Evolutionary conservation across 2,113 vertebrate genomes (phyloP), one percentile per base, ranked within the genome.

Genomic region (Aramus guarauna): DNA sequence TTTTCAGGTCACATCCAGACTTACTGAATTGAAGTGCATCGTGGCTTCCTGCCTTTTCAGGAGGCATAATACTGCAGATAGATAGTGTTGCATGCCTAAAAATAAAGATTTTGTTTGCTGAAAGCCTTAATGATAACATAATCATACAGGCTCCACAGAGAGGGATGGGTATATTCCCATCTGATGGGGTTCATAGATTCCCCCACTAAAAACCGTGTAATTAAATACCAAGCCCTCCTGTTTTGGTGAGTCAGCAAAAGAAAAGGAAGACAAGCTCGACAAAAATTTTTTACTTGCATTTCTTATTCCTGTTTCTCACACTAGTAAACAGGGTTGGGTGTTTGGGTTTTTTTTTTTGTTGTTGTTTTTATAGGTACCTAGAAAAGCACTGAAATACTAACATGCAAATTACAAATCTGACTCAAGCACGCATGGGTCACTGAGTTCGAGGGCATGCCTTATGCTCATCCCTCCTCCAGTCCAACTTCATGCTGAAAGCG

Each of bases 241-340:
- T 87, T 96, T 58, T 55, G 74, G 60, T 84, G 74, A 97, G 67
- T 94, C 93, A 96, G 88, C 83, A 94, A 84, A 94, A 85, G 58
- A 56, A 80, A 87, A 85, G 71, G 77, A 88, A 88, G 50, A 81
- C 2, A 1, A 88, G 22, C 52, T 39, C 71, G 59, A 77, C 26
- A 59, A 45, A 85, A 93, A 85, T 27, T 53, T 53, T 58, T n/a
- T 87, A 37, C 37, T 64, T 77, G 32, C 56, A 29, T 71, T 94
- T 88, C 62, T 94, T 68, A 74, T 68, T 95, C 62, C 72, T 68
- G 26, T 82, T 75, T 85, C 85, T 88, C 67, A 69, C 48, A 68
- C 63, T 37, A 29, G 27, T 58, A 59, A 84, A 72, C 10, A 41
- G 27, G 32, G 24, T 15, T 56, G 29, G 50, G 50, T 56, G 32